Percentiles rank a stretch among this genome's conserved stretches.
phyloP scores from a whole-genome alignment of 2,797 vertebrate species.

The Lemur catta region DNA sequence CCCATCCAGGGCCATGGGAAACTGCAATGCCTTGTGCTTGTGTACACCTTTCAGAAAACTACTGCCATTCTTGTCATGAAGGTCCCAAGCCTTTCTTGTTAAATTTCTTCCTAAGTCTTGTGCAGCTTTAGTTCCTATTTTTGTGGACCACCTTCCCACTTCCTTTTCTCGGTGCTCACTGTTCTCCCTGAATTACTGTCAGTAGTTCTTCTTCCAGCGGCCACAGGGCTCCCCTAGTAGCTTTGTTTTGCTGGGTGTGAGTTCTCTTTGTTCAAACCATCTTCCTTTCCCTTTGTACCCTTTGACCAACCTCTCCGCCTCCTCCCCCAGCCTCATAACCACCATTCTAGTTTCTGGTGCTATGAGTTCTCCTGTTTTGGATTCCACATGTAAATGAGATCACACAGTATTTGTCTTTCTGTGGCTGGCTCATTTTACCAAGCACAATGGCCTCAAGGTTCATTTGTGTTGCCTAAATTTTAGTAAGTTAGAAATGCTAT shows the following conservation, averaged over 20 bases:
- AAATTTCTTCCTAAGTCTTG: background rate
- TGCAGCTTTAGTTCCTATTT: background rate
- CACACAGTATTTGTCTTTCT: no score
- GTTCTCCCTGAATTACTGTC: no score
- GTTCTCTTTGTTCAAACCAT: background rate
- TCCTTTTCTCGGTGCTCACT: background rate
- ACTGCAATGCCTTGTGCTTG: background rate
- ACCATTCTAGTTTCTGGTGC: background rate
- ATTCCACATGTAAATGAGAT: background rate
- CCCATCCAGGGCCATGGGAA: no score
- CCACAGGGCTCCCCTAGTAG: background rate
- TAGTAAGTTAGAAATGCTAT: background rate
- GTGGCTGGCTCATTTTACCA: background rate
- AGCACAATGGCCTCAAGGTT: background rate
- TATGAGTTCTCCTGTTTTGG: background rate
- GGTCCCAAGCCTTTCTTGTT: background rate
- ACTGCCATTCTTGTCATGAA: accelerated
- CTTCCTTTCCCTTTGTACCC: background rate
- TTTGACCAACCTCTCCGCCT: background rate
- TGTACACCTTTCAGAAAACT: background rate
- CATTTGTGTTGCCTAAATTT: background rate
- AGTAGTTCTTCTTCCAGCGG: background rate
- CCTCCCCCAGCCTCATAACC: no score
- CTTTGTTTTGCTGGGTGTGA: background rate
- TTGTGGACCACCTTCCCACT: background rate